Conservation (phyloP, 2,797 vertebrate genomes). For the Pachyuromys duprasi region DNA sequence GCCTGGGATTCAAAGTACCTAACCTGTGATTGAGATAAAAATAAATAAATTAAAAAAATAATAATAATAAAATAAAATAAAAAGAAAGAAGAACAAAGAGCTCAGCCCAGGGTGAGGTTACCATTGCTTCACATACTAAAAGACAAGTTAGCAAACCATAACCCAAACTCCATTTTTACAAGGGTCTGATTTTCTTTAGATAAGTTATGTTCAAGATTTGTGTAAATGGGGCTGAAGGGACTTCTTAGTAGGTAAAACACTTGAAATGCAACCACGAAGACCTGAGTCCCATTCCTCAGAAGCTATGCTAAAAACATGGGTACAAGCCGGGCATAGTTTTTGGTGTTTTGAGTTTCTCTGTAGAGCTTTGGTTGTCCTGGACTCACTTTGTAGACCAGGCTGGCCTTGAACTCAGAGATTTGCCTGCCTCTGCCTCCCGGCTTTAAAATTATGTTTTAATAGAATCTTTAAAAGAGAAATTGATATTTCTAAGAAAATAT, state of each 20-base stretch:
- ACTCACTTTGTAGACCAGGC: too few relatives aligned
- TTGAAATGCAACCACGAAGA: background rate
- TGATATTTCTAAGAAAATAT: background rate
- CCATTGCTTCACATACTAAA: background rate
- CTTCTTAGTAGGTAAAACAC: background rate
- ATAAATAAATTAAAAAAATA: too few relatives aligned
- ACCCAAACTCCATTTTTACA: conserved; percentile 46
- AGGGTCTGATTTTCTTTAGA: background rate
- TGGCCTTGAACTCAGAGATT: too few relatives aligned
- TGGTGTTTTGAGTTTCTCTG: too few relatives aligned
- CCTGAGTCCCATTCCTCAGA: background rate
- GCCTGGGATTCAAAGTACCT: too few relatives aligned
- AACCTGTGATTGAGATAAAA: too few relatives aligned
- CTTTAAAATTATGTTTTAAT: background rate
- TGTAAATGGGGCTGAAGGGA: background rate
- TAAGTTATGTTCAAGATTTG: conserved; percentile 18
- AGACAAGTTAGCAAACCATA: conserved; percentile 47
- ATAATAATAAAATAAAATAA: too few relatives aligned
- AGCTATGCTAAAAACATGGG: too few relatives aligned
- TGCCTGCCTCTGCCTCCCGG: too few relatives aligned
- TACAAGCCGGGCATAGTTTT: too few relatives aligned
- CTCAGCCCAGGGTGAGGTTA: background rate
- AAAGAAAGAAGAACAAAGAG: conserved; percentile 27
- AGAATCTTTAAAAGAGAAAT: background rate
- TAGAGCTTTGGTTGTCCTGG: too few relatives aligned